Percentiles rank a stretch among this genome's conserved stretches.
Conservation (phyloP, 1,140 invertebrate species). For the Drosophila ambigua region DNA sequence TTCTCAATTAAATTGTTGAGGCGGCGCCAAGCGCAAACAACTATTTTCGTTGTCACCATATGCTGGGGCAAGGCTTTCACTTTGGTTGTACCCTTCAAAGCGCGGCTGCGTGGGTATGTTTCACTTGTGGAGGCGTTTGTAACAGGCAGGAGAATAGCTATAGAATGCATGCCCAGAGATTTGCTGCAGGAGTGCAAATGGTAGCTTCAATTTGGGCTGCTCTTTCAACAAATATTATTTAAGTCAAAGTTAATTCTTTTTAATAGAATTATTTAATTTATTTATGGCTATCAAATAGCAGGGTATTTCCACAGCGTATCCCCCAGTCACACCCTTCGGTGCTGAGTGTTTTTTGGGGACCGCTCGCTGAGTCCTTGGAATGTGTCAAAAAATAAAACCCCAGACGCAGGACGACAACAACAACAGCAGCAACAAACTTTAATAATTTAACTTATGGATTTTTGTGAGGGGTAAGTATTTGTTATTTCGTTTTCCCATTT, state of each 20-base stretch:
- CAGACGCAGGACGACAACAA: conserved; percentile 26
- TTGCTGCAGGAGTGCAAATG: too few relatives aligned
- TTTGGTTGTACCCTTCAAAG: conserved; percentile 26
- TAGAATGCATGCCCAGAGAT: too few relatives aligned
- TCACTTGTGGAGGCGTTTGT: background rate
- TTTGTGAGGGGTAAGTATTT: conserved; percentile 65
- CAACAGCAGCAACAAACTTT: conserved; percentile 60
- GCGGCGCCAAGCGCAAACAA: conserved; percentile 64
- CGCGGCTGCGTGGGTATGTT: background rate
- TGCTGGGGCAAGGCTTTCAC: conserved; percentile 68
- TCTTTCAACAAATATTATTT: too few relatives aligned
- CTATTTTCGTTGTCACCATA: conserved; percentile 75
- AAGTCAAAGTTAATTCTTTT: background rate
- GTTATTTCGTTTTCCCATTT: conserved; percentile 53
- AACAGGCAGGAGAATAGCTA: too few relatives aligned
- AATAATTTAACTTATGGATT: conserved; percentile 82
- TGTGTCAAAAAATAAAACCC: conserved; percentile 48
- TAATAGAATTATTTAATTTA: background rate
- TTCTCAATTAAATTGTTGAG: conserved; percentile 79
- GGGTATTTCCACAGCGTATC: background rate
- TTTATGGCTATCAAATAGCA: background rate
- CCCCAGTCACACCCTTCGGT: background rate
- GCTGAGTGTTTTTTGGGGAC: conserved; percentile 32
- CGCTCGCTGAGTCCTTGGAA: conserved; percentile 50
- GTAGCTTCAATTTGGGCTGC: background rate